These are phyloP conservation scores for Garra rufa DNA, from an alignment of 2,113 vertebrate species.

Conservation along the genomic window DNA sequence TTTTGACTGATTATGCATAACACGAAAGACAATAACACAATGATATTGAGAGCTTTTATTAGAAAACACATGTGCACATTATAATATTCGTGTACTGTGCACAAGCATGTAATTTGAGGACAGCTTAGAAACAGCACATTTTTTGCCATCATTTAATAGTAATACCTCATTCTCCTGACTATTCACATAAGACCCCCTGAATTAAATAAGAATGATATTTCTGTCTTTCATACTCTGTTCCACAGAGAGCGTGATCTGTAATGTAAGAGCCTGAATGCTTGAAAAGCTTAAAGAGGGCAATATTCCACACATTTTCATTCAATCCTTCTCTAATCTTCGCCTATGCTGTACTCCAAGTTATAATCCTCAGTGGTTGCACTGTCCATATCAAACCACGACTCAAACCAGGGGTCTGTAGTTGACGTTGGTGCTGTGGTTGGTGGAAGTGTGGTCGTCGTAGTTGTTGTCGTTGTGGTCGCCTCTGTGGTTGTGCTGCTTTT, in stretches of 20 bases:
- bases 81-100: conserved; percentile 35
- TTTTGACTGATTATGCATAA: not conserved
- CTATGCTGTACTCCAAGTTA: conserved; percentile 71
- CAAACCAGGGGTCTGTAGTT: conserved; percentile 62
- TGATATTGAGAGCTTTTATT: conserved; percentile 41
- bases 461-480: conserved; percentile 42
- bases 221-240: conserved; percentile 32
- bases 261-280: conserved; percentile 4
- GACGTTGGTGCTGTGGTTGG: conserved; percentile 43
- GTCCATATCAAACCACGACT: conserved; percentile 73
- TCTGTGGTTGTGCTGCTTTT: conserved; percentile 46
- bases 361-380: conserved; percentile 70
- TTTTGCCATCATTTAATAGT: not conserved
- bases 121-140: not conserved
- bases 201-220: conserved; percentile 24
- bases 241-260: conserved; percentile 43
- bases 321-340: conserved; percentile 60
- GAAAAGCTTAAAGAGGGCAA: not conserved
- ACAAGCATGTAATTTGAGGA: conserved; percentile 14
- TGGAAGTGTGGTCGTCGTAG: conserved; percentile 47
- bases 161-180: not conserved
- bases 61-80: conserved; percentile 41
- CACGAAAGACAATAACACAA: not conserved
- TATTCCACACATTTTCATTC: not conserved
- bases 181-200: not conserved